phyloP scores from a whole-genome alignment of 2,797 vertebrate genomes.

The Dendrocincla fuliginosa region DNA sequence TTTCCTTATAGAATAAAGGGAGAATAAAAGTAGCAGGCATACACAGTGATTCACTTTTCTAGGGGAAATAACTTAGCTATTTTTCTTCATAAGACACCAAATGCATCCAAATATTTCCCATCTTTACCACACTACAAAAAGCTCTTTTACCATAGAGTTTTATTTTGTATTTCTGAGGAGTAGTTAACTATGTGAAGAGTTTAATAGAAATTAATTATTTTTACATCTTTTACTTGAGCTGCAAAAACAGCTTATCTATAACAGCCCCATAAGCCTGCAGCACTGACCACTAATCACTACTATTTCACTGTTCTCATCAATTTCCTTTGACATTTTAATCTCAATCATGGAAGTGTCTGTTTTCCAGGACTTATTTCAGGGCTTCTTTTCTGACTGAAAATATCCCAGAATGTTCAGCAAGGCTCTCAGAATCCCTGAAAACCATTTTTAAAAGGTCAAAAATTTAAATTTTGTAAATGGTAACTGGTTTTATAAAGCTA shows the following conservation, averaged over 20 bases:
- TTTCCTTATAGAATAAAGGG: background rate
- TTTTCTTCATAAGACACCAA: background rate
- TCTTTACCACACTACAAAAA: background rate
- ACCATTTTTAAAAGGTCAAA: background rate
- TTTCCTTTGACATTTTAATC: background rate
- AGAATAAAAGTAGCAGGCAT: background rate
- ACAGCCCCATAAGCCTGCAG: accelerated
- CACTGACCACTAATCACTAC: background rate
- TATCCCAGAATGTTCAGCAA: background rate
- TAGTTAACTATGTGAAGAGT: background rate
- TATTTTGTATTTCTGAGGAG: background rate
- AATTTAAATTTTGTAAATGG: background rate
- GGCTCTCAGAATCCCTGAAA: background rate
- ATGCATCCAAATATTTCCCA: background rate
- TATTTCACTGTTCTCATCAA: background rate
- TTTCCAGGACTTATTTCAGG: background rate
- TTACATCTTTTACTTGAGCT: background rate
- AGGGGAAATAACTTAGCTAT: background rate
- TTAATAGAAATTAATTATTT: background rate
- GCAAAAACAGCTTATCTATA: background rate
- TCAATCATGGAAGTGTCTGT: background rate
- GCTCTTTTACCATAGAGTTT: background rate
- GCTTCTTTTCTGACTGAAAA: background rate
- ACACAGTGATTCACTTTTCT: background rate
- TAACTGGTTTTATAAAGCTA: background rate